phyloP scores from a whole-genome alignment of 2,113 vertebrate species.

The Chaetorhynchus papuensis region DNA sequence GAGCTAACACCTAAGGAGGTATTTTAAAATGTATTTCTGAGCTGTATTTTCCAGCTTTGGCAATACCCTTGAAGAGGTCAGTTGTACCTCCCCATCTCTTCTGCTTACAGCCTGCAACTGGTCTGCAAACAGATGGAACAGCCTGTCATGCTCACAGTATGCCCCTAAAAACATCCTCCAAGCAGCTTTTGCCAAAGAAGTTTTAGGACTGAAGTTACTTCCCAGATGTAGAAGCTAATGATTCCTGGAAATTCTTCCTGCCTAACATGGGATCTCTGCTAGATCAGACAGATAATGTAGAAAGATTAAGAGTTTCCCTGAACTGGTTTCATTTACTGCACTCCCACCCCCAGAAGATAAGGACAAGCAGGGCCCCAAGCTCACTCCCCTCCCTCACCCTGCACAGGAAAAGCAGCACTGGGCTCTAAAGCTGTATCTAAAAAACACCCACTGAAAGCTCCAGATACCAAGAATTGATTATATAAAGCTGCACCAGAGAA shows the following conservation, averaged over 20 bases:
- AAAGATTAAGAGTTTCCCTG: background rate
- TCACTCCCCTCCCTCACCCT: background rate
- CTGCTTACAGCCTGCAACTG: background rate
- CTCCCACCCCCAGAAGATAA: background rate
- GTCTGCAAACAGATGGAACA: background rate
- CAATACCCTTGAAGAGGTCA: background rate
- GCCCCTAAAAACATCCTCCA: background rate
- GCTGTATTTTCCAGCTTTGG: background rate
- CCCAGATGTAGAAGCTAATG: background rate
- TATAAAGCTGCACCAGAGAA: background rate
- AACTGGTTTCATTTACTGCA: background rate
- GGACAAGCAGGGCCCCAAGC: background rate
- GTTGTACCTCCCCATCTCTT: background rate
- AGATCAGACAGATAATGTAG: background rate
- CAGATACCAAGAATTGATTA: background rate
- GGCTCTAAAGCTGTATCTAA: background rate
- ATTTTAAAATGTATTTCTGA: background rate
- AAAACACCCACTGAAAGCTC: background rate
- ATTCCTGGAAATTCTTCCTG: background rate
- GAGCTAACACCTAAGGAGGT: background rate
- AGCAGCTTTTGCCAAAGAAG: background rate
- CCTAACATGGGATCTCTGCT: background rate
- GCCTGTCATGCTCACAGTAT: fast-evolving
- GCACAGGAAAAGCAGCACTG: background rate
- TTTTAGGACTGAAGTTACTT: background rate